Evolutionary conservation across 2,888 invertebrate genomes (phyloP).

Genomic region (Thera britannica): DNA sequence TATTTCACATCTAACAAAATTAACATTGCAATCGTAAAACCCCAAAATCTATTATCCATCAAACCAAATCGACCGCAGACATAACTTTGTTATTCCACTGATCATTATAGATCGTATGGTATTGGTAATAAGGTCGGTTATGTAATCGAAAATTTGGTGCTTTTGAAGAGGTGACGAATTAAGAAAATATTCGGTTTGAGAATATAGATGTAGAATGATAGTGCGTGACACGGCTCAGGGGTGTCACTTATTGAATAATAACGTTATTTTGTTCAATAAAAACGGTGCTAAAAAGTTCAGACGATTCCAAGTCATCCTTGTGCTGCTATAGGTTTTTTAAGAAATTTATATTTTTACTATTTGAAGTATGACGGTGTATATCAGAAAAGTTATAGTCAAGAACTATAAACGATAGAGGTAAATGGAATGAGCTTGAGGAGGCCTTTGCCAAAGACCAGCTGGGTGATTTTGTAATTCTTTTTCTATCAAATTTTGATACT

Average conservation of each 20-base stretch:
- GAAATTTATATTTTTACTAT: too few relatives aligned
- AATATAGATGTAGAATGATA: slow-evolving; percentile 77
- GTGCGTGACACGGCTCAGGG: slow-evolving; percentile 72
- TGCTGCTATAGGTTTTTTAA: too few relatives aligned
- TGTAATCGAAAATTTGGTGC: slow-evolving; percentile 37
- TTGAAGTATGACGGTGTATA: too few relatives aligned
- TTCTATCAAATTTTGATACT: too few relatives aligned
- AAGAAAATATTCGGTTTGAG: slow-evolving; percentile 77
- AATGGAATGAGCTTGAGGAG: too few relatives aligned
- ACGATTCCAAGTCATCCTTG: too few relatives aligned
- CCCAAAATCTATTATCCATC: slow-evolving; percentile 18
- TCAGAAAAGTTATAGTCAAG: too few relatives aligned
- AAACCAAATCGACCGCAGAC: slow-evolving; percentile 17
- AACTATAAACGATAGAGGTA: too few relatives aligned
- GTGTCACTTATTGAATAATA: slow-evolving; percentile 43
- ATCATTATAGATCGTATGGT: slow-evolving; percentile 36
- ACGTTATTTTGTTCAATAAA: too few relatives aligned
- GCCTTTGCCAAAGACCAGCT: too few relatives aligned
- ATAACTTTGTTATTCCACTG: slow-evolving; percentile 18
- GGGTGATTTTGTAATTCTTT: too few relatives aligned
- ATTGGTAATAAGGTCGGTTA: slow-evolving; percentile 44
- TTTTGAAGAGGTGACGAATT: slow-evolving; percentile 76
- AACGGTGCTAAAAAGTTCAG: too few relatives aligned
- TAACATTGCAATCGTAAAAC: slow-evolving; percentile 26
- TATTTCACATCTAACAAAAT: slow-evolving; percentile 31